Evolutionary conservation across 2,888 invertebrate genomes (phyloP).

Genomic region (Cotesia congregata): DNA sequence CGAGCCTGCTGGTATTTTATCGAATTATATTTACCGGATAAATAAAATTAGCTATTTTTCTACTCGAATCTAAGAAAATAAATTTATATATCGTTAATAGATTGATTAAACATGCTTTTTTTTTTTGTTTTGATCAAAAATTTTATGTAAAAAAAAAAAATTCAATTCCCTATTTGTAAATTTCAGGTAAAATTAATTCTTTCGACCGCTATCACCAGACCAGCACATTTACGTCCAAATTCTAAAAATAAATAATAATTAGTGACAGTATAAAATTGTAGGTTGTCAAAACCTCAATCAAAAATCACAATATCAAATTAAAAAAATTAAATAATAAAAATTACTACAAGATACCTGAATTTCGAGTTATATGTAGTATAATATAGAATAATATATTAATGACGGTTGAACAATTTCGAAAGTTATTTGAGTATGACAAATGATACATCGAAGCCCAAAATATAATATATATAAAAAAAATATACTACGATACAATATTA

Average conservation of each 20-base stretch:
- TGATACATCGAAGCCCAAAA: neutral
- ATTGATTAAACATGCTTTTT: neutral
- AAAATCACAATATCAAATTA: neutral
- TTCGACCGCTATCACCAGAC: too few relatives aligned
- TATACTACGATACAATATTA: neutral
- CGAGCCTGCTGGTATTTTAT: neutral
- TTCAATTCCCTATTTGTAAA: too few relatives aligned
- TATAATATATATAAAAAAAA: neutral
- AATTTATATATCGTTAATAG: constrained; percentile 2
- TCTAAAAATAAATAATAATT: neutral
- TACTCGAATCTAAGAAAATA: constrained; percentile 18
- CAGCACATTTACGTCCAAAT: too few relatives aligned
- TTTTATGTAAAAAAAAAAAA: too few relatives aligned
- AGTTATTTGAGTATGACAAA: constrained; percentile 1
- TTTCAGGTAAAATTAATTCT: too few relatives aligned
- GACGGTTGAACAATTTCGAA: neutral
- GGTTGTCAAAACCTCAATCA: neutral
- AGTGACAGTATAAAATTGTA: neutral
- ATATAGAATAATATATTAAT: neutral
- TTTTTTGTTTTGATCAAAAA: too few relatives aligned
- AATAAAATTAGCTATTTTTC: constrained; percentile 6
- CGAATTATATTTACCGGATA: neutral
- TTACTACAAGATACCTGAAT: neutral
- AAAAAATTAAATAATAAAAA: neutral
- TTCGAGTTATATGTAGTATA: neutral